Percentiles rank a stretch among this genome's conserved stretches.
These are phyloP conservation scores for Thamnophis sirtalis DNA, from an alignment of 2,113 vertebrate species.

Conservation along the genomic window DNA sequence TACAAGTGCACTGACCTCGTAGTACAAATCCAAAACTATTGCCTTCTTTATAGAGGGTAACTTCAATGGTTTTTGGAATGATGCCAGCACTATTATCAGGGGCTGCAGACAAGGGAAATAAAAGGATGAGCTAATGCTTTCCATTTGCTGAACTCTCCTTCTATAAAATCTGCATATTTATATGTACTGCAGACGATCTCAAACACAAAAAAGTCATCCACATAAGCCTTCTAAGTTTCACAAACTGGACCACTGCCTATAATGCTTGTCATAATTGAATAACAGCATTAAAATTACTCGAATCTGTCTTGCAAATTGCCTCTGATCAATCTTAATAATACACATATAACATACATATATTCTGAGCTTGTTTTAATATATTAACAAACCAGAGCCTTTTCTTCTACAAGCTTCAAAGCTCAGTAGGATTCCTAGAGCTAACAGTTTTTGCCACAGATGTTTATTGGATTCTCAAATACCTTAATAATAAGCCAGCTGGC, in stretches of 20 bases:
- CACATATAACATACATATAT: background rate
- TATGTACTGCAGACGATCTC: background rate
- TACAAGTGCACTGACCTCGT: constrained; percentile 78
- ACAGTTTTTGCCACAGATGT: constrained; percentile 31
- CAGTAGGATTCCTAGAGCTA: constrained; percentile 46
- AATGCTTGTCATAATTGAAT: background rate
- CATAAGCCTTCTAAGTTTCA: background rate
- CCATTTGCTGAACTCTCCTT: constrained; percentile 7
- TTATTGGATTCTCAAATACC: constrained; percentile 8
- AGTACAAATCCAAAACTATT: constrained; percentile 96
- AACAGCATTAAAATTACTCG: constrained; percentile 3
- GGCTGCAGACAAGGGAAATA: constrained; percentile 64
- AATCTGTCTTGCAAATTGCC: background rate
- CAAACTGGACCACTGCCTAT: background rate
- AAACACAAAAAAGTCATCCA: background rate
- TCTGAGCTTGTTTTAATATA: constrained; percentile 35
- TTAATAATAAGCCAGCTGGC: constrained; percentile 31
- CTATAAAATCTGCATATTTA: background rate
- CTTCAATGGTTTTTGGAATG: constrained; percentile 88
- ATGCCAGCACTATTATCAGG: constrained; percentile 82
- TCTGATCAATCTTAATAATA: constrained; percentile 34
- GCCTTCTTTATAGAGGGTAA: constrained; percentile 92
- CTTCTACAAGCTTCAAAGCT: constrained; percentile 42
- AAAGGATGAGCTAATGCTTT: background rate
- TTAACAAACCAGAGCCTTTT: constrained; percentile 28